Evolutionary conservation across 1,140 invertebrate species (phyloP).

Genomic region (Tetramorium simillimum): DNA sequence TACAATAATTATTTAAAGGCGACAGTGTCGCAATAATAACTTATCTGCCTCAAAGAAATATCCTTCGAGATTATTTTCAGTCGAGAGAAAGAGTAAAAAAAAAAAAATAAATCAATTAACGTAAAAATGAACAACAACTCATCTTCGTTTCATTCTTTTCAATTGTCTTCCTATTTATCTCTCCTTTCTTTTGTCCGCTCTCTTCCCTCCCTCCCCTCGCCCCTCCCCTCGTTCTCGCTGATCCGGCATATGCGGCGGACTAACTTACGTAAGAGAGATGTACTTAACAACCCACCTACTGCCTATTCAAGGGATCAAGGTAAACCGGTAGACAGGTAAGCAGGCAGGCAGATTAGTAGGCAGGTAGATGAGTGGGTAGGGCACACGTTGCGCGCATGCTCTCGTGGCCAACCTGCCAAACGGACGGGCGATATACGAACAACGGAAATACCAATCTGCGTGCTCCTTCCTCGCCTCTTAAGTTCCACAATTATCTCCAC

Average conservation of each 20-base stretch:
- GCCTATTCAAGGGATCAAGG: constrained; percentile 73
- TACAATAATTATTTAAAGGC: background rate
- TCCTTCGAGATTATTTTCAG: background rate
- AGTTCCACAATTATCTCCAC: background rate
- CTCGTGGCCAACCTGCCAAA: constrained; percentile 37
- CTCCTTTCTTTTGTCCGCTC: background rate
- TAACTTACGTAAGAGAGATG: constrained; percentile 56
- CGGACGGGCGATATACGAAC: constrained; percentile 21
- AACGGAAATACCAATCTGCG: constrained; percentile 55
- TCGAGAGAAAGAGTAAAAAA: background rate
- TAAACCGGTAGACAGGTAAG: constrained; percentile 64
- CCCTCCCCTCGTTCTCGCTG: background rate
- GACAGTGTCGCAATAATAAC: background rate
- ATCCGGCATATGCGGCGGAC: background rate
- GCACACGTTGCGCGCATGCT: constrained; percentile 57
- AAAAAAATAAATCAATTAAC: background rate
- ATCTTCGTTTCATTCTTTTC: background rate
- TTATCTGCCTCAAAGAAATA: background rate
- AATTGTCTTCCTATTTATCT: background rate
- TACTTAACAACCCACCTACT: constrained; percentile 67
- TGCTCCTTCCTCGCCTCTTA: constrained; percentile 25
- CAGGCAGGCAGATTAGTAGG: constrained; percentile 56
- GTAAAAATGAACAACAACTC: background rate
- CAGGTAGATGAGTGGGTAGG: constrained; percentile 61
- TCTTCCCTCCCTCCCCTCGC: background rate